Evolutionary conservation across 2,113 vertebrate genomes (phyloP).

Genomic region (Vidua chalybeata): DNA sequence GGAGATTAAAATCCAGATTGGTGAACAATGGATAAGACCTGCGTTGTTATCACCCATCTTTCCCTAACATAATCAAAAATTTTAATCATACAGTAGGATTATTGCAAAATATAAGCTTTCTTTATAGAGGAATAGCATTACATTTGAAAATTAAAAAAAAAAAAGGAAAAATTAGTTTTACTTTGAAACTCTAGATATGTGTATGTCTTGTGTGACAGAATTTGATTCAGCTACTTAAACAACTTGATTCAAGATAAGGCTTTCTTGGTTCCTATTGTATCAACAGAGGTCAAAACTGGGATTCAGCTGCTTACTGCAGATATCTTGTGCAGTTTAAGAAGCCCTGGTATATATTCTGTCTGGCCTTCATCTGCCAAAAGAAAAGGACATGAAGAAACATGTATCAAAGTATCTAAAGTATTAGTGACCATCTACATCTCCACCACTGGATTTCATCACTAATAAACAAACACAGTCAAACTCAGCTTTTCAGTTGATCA

Average conservation of each 20-base stretch:
- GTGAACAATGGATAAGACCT: neutral
- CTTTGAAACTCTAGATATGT: neutral
- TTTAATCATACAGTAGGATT: neutral
- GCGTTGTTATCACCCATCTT: neutral
- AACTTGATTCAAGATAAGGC: neutral
- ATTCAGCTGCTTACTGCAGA: neutral
- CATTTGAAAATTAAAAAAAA: neutral
- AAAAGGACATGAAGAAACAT: neutral
- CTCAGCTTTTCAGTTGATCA: neutral
- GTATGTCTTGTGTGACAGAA: neutral
- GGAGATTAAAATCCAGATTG: neutral
- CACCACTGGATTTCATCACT: neutral
- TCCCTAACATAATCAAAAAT: neutral
- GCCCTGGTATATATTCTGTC: neutral
- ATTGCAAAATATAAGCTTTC: neutral
- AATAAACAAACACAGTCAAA: neutral
- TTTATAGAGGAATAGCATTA: neutral
- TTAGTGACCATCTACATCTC: neutral
- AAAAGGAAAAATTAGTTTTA: rapidly evolving
- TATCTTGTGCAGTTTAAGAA: neutral
- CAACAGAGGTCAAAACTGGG: neutral
- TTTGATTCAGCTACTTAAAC: neutral
- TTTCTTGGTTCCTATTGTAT: neutral
- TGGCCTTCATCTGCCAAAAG: neutral
- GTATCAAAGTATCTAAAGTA: neutral